A percentile compares a stretch with the other conserved stretches of the same genome.
phyloP scores from a whole-genome alignment of 2,888 invertebrate species.

The Lottia scabra region DNA sequence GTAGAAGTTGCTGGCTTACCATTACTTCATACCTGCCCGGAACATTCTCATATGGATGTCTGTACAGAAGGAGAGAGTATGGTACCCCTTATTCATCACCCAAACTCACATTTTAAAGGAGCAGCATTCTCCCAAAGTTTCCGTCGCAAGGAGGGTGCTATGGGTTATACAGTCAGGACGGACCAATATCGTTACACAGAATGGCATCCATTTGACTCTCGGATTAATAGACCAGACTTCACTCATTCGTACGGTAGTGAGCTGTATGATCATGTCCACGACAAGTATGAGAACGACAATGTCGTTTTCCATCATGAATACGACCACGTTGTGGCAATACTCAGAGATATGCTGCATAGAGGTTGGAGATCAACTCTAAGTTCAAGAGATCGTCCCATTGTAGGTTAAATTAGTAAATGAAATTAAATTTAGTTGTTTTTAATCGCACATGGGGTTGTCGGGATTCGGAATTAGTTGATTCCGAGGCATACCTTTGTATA shows the following conservation, averaged over 20 bases:
- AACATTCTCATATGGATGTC: not conserved
- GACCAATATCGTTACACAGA: conserved; percentile 1
- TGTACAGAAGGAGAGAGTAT: not conserved
- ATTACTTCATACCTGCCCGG: not conserved
- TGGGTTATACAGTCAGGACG: not conserved
- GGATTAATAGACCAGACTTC: not conserved
- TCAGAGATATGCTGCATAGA: not conserved
- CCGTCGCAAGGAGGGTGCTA: not conserved
- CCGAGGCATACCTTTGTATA: too few relatives aligned
- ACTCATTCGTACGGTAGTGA: not conserved
- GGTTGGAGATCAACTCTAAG: not conserved
- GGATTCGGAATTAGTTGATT: too few relatives aligned
- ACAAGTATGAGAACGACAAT: not conserved
- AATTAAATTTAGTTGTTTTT: too few relatives aligned
- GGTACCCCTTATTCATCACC: not conserved
- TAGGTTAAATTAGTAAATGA: too few relatives aligned
- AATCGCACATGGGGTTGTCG: too few relatives aligned
- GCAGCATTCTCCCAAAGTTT: not conserved
- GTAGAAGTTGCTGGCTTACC: conserved; percentile 40
- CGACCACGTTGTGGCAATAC: not conserved
- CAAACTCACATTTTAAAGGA: not conserved
- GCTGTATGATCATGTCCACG: not conserved
- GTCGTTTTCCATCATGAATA: not conserved
- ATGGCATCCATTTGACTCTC: not conserved
- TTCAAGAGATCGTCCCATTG: too few relatives aligned